Conservation (phyloP, 2,113 vertebrate genomes). For the Gymnogyps californianus region DNA sequence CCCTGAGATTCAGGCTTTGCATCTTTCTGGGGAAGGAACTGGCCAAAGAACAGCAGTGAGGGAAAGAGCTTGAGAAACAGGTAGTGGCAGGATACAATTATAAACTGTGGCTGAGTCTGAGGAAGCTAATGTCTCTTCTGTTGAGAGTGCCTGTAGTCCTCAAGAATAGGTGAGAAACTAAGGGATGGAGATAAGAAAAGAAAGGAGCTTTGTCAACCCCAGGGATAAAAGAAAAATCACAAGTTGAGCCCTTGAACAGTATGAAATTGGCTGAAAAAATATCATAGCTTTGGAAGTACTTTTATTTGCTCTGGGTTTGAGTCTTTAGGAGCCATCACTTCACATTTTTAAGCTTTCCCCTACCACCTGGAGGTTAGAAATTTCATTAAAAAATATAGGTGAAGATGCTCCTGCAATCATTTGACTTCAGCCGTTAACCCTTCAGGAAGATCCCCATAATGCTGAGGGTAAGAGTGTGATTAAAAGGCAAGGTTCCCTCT, state of each 20-base stretch:
- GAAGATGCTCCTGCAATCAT: background rate
- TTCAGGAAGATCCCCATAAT: background rate
- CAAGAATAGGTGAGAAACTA: background rate
- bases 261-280: conserved; percentile 17
- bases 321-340: conserved; percentile 27
- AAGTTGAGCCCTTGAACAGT: background rate
- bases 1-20: background rate
- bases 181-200: background rate
- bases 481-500: background rate
- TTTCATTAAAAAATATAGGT: conserved; percentile 38
- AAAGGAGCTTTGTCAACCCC: background rate
- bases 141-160: background rate
- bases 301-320: conserved; percentile 54
- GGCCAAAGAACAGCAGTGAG: background rate
- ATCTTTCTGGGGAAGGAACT: background rate
- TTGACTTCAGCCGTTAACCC: background rate
- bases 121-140: background rate
- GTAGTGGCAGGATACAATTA: background rate
- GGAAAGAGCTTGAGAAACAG: background rate
- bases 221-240: background rate
- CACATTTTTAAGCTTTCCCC: background rate
- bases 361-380: conserved; percentile 39
- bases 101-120: background rate
- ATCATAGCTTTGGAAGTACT: background rate
- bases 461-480: background rate